These are phyloP conservation scores for Chaetura pelagica DNA, from an alignment of 2,113 vertebrate species.

Conservation along the genomic window DNA sequence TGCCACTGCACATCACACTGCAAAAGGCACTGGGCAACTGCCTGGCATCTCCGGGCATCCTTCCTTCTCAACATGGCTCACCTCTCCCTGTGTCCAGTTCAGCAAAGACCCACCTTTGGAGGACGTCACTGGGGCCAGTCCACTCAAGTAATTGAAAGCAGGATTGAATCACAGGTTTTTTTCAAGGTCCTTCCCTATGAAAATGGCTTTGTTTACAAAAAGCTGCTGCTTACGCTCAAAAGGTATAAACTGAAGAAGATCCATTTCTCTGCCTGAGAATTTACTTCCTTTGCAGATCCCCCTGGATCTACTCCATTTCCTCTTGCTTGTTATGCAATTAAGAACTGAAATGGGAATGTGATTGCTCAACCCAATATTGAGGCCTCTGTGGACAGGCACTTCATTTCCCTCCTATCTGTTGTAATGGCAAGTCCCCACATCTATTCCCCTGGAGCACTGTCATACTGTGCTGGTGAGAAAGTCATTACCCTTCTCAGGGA, in stretches of 20 bases:
- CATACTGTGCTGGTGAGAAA: neutral
- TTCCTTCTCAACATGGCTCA: neutral
- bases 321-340: constrained; percentile 5
- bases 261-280: neutral
- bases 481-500: neutral
- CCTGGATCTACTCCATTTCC: constrained; percentile 15
- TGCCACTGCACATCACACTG: rapidly evolving
- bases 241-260: neutral
- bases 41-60: neutral
- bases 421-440: neutral
- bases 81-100: neutral
- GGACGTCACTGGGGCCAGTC: neutral
- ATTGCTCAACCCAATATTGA: neutral
- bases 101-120: neutral
- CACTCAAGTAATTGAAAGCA: neutral
- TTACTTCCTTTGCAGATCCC: neutral
- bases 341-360: constrained; percentile 11
- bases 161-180: neutral
- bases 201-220: neutral
- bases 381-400: neutral
- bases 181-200: neutral
- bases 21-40: neutral
- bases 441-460: neutral
- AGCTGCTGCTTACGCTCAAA: neutral
- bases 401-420: neutral